Conservation (phyloP, 2,797 vertebrate species). For the Esox masquinongy region DNA sequence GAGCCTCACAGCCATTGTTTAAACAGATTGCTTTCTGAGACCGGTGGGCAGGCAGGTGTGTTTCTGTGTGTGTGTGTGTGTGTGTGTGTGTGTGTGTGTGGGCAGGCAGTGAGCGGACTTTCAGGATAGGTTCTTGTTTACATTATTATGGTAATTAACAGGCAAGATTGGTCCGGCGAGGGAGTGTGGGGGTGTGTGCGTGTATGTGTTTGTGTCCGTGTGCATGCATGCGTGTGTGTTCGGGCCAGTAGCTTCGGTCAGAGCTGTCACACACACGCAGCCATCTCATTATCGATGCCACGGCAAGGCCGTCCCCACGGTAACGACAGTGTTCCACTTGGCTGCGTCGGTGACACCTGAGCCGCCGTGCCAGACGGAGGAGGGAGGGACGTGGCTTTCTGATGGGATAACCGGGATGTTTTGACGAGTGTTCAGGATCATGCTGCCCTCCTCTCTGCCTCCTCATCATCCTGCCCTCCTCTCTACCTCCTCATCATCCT, state of each 20-base stretch:
- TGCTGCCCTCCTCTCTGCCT: conserved; percentile 20
- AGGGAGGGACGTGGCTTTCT: conserved; percentile 9
- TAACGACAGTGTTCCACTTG: conserved; percentile 26
- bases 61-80: too few relatives aligned
- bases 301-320: conserved; percentile 32
- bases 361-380: conserved; percentile 19
- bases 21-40: conserved; percentile 64
- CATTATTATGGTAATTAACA: conserved; percentile 76
- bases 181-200: neutral
- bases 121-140: conserved; percentile 72
- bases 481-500: too few relatives aligned
- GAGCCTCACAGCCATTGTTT: conserved; percentile 57
- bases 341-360: conserved; percentile 26
- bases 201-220: neutral
- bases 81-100: neutral
- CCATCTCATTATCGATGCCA: conserved; percentile 55
- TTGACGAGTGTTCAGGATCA: conserved; percentile 13
- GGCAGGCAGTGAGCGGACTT: conserved; percentile 40
- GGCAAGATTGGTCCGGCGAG: conserved; percentile 57
- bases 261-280: conserved; percentile 38
- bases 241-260: conserved; percentile 33
- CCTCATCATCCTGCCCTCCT: neutral
- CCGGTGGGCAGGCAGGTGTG: too few relatives aligned
- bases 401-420: conserved; percentile 35
- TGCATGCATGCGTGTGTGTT: neutral